Conservation (phyloP, 2,888 invertebrate genomes). For the Dione vanillae region DNA sequence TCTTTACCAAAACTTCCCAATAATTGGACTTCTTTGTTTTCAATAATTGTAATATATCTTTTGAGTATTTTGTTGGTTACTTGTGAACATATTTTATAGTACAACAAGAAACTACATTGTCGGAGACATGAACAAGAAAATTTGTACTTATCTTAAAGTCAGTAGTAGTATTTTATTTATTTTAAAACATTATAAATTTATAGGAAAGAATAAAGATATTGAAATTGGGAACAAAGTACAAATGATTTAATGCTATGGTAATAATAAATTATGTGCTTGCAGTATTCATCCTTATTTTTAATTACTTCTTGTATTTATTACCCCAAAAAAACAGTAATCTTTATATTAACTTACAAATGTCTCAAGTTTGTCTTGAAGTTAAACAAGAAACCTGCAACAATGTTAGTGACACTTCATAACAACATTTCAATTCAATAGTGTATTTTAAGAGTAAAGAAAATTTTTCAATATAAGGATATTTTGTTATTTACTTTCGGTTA, state of each 20-base stretch:
- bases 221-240: too few relatives aligned
- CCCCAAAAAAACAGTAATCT: background rate
- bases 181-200: background rate
- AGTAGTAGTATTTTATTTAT: background rate
- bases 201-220: background rate
- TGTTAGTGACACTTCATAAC: constrained; percentile 1
- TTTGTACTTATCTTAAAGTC: background rate
- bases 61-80: background rate
- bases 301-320: background rate
- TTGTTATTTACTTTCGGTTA: constrained; percentile 4
- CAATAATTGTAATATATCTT: background rate
- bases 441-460: background rate
- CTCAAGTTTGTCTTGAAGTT: constrained; percentile 15
- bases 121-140: background rate
- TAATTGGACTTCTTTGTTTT: too few relatives aligned
- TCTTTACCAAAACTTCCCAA: too few relatives aligned
- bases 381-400: constrained; percentile 24
- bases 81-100: background rate
- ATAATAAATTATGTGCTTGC: background rate
- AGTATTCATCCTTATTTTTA: too few relatives aligned
- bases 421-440: constrained; percentile 2
- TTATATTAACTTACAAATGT: constrained; percentile 18
- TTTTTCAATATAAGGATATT: background rate
- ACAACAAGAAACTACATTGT: background rate
- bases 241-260: too few relatives aligned